Conservation (phyloP, 2,113 vertebrate species). For the Perca schrenkii region DNA sequence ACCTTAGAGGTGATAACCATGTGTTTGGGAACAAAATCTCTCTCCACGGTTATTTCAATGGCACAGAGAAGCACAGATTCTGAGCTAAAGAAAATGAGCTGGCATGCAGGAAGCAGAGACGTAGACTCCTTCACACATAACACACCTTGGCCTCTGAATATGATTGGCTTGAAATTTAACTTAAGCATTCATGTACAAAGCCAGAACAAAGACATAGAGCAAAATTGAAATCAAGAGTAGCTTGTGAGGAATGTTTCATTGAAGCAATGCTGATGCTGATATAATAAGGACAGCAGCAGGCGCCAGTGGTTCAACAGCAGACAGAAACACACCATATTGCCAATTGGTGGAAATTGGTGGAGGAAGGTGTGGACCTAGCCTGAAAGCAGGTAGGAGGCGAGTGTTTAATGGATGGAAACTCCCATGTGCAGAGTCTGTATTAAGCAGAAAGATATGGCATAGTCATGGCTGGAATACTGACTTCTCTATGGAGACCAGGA, state of each 20-base stretch:
- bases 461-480: too few species aligned
- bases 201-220: not conserved
- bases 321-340: not conserved
- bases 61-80: conserved; percentile 7
- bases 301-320: not conserved
- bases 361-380: not conserved
- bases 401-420: too few species aligned
- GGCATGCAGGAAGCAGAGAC: conserved; percentile 30
- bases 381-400: too few species aligned
- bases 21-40: conserved; percentile 16
- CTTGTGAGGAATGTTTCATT: conserved; percentile 25
- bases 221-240: conserved; percentile 39
- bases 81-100: conserved; percentile 61
- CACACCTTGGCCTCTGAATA: conserved; percentile 23
- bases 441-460: too few species aligned
- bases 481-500: too few species aligned
- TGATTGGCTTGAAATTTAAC: conserved; percentile 47
- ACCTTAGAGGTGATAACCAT: conserved; percentile 11
- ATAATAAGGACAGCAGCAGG: not conserved
- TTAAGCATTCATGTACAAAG: conserved; percentile 12
- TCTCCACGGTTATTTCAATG: conserved; percentile 11
- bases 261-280: conserved; percentile 15
- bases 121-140: conserved; percentile 31
- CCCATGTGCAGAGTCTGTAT: too few species aligned
- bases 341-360: not conserved